Conservation (phyloP, 2,888 invertebrate species). For the Ligdia adustata region DNA sequence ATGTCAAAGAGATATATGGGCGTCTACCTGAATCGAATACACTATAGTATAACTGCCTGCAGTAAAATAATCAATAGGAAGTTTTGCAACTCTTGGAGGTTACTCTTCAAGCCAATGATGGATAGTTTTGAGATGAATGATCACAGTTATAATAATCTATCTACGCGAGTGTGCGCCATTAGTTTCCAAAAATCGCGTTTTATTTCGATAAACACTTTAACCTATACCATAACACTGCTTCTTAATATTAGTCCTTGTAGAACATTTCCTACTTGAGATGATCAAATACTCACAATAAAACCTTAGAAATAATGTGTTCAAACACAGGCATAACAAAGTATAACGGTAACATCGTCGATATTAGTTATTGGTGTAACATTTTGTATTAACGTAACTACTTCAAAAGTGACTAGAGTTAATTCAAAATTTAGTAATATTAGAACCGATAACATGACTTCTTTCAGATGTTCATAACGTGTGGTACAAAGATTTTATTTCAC, state of each 20-base stretch:
- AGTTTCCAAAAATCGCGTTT: conserved; percentile 55
- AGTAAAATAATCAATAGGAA: too few species aligned
- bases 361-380: conserved; percentile 38
- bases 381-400: conserved; percentile 42
- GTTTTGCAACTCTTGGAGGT: too few species aligned
- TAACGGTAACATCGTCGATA: conserved; percentile 17
- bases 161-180: conserved; percentile 81
- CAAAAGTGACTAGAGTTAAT: conserved; percentile 57
- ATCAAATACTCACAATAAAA: conserved; percentile 42
- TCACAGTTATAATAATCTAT: conserved; percentile 79
- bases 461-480: conserved; percentile 18
- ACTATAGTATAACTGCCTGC: too few species aligned
- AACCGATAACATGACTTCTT: conserved; percentile 21
- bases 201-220: conserved; percentile 31
- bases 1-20: too few species aligned
- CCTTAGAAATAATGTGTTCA: conserved; percentile 30
- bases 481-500: conserved; percentile 22
- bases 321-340: conserved; percentile 15
- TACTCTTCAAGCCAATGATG: not conserved
- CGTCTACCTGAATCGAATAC: too few species aligned
- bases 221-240: conserved; percentile 35
- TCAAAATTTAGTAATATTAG: conserved; percentile 23
- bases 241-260: conserved; percentile 35
- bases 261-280: conserved; percentile 32
- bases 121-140: conserved; percentile 46